Base-by-base conservation (phyloP, 2,888 invertebrate genomes). In the Timandra comae region DNA sequence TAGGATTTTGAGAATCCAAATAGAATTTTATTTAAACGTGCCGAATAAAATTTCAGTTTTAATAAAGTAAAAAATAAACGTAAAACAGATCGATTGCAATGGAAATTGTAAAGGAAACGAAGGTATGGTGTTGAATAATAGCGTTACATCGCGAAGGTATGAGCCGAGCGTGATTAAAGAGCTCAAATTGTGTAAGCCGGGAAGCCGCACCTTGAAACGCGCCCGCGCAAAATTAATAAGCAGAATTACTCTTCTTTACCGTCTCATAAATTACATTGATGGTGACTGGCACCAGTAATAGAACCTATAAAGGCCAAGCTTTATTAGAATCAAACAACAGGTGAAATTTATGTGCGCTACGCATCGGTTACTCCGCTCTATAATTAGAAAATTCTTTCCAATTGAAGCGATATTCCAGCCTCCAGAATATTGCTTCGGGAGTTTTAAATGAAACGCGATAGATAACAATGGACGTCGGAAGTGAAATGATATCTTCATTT, bases 221-320 rank as follows among this genome's bases (percentile, higher is more conserved):
- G 62, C 60, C 64, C 65, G 61, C 59, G 58, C 54, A 62, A 80
- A 79, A 81, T 82, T 81, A 81, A 80, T 80, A 80, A 80, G 70
- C 67, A 58, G 60, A 77, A 80, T 79, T 68, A 76, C 72, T 79
- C 72, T 73, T 73, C 71, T 69, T 75, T 70, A 73, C 69, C 70
- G 67, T 49, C 64, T 56, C 71, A 71, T 81, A 81, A 81, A 81
- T 79, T 69, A 77, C 65, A 69, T 74, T 76, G 76, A 81, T 75
- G 73, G 71, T 62, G 60, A 65, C 71, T 71, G 61, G 58, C 63
- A 72, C 59, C 71, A 68, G 67, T 73, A 61, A 73, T 56, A 68
- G 57, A 60, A 64, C 61, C 71, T 65, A 62, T 80, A 73, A 82
- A 73, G 54, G 54, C 47, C 56, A 42, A 52, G 58, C 66, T 74